These are phyloP conservation scores for Caiman crocodilus DNA, from an alignment of 2,797 vertebrate species.

Conservation along the genomic window DNA sequence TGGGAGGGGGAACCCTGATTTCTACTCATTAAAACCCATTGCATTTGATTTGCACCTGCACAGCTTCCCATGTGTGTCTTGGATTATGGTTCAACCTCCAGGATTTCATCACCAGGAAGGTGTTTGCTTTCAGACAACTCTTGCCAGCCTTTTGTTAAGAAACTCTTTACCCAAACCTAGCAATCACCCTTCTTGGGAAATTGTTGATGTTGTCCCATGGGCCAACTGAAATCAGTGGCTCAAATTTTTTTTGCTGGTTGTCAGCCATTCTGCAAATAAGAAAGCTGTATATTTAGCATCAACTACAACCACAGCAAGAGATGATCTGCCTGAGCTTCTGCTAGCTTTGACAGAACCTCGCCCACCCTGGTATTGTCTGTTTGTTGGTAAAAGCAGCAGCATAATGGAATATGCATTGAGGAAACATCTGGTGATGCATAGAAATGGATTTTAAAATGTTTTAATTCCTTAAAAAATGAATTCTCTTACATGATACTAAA, in stretches of 20 bases:
- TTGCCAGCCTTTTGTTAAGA: not conserved
- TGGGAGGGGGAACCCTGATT: not conserved
- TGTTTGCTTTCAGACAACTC: not conserved
- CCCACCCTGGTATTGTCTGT: not conserved
- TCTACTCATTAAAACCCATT: not conserved
- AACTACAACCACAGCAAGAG: not conserved
- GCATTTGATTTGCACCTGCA: not conserved
- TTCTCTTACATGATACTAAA: not conserved
- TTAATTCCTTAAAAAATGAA: not conserved
- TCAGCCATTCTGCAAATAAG: not conserved
- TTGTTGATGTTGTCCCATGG: not conserved
- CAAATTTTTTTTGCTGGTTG: not conserved
- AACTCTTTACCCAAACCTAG: not conserved
- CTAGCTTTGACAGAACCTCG: not conserved
- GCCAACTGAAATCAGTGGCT: not conserved
- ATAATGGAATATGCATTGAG: not conserved
- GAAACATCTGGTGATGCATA: not conserved
- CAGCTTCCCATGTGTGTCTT: not conserved
- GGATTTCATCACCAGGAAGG: not conserved
- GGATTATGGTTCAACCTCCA: not conserved
- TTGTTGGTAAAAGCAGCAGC: not conserved
- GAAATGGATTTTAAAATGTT: not conserved
- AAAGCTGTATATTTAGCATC: not conserved
- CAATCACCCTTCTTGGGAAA: not conserved
- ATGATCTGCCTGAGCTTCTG: not conserved